phyloP scores from a whole-genome alignment of 2,797 vertebrate genomes.

The Triplophysa yarkandensis region DNA sequence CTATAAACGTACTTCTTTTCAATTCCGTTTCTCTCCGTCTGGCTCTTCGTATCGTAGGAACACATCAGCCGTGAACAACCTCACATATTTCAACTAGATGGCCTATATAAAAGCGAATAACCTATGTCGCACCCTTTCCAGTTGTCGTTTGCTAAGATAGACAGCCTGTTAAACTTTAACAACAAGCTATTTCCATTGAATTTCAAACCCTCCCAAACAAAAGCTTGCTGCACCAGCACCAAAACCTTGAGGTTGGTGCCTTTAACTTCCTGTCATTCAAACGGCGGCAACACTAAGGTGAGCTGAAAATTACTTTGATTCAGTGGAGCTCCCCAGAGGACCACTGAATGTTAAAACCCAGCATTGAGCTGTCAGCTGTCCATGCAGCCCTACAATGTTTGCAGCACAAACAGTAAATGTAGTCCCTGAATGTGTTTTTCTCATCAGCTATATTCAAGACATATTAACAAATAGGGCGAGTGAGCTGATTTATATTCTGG shows the following conservation, averaged over 20 bases:
- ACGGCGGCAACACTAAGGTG: not conserved
- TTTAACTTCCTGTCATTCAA: not conserved
- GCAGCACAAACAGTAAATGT: not conserved
- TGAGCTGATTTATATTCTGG: slow-evolving; percentile 30
- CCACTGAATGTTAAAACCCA: slow-evolving; percentile 27
- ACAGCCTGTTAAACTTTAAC: not conserved
- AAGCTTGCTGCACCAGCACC: not conserved
- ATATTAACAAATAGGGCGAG: slow-evolving; percentile 8
- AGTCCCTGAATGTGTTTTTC: not conserved
- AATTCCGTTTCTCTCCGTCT: not conserved
- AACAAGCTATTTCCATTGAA: not conserved
- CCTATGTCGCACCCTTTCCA: not conserved
- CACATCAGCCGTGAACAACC: not conserved
- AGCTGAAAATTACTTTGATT: slow-evolving; percentile 35
- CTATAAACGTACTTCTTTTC: not conserved
- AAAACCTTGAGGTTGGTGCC: not conserved
- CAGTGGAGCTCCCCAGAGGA: slow-evolving; percentile 15
- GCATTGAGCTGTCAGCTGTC: slow-evolving; percentile 30
- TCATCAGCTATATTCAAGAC: slow-evolving; percentile 26
- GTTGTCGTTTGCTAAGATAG: not conserved
- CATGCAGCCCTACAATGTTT: not conserved
- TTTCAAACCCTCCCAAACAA: not conserved
- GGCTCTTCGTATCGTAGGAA: not conserved
- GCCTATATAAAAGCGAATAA: not conserved
- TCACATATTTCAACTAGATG: not conserved